Conservation (phyloP, 2,113 vertebrate species). For the Pluvialis apricaria region DNA sequence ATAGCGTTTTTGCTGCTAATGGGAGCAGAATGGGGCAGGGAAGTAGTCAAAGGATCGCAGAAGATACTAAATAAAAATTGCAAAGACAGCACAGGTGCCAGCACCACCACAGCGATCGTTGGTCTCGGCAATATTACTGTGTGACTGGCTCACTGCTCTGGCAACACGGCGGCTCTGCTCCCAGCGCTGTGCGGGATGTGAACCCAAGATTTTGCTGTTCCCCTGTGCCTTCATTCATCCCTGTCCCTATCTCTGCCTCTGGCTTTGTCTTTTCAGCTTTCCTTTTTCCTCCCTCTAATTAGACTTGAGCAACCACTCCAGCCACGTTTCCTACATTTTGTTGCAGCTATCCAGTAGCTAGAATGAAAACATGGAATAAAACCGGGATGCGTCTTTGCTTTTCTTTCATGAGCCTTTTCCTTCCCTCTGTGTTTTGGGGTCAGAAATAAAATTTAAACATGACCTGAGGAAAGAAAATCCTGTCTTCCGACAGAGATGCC, state of each 20-base stretch:
- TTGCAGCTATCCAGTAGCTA: neutral
- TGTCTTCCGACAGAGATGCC: neutral
- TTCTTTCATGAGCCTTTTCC: neutral
- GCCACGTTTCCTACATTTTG: neutral
- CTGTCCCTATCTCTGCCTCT: neutral
- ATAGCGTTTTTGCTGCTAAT: neutral
- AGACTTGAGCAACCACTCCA: neutral
- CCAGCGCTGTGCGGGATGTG: rapidly evolving
- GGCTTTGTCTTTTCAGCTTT: neutral
- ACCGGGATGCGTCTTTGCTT: neutral
- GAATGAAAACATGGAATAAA: neutral
- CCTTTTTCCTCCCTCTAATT: neutral
- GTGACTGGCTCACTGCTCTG: neutral
- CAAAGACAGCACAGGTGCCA: neutral
- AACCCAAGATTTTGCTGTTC: neutral
- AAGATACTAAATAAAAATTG: neutral
- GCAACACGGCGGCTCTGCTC: neutral
- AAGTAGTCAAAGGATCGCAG: neutral
- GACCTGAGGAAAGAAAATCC: neutral
- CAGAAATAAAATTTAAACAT: neutral
- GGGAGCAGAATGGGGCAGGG: neutral
- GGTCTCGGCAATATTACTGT: neutral
- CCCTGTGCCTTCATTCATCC: neutral
- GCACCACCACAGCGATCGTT: neutral
- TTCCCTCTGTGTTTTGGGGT: neutral